Conservation (phyloP, 2,797 vertebrate species). For the Borostomias antarcticus region DNA sequence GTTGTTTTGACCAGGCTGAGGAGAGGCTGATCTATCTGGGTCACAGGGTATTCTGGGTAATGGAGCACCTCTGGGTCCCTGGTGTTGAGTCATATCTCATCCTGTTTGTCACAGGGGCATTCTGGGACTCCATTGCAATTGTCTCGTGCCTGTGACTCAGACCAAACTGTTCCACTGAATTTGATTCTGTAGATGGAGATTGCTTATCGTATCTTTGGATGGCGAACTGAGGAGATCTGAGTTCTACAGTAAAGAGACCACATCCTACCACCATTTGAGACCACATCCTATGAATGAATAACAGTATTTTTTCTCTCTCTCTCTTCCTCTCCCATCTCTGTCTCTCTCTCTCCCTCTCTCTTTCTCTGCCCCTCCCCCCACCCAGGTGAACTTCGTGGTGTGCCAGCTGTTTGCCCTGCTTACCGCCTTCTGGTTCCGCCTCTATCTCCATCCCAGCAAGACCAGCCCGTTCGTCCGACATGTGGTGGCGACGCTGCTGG, state of each 20-base stretch:
- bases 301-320: neutral
- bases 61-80: conserved; percentile 16
- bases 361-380: conserved; percentile 1
- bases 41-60: conserved; percentile 29
- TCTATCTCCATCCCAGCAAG: conserved; percentile 87
- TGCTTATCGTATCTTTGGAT: too few species aligned
- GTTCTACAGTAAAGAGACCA: too few species aligned
- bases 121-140: too few species aligned
- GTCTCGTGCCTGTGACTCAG: neutral
- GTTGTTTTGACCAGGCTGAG: conserved; percentile 16
- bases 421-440: conserved; percentile 86
- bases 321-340: neutral
- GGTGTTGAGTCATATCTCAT: neutral
- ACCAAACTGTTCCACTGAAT: too few species aligned
- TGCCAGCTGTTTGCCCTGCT: conserved; percentile 90
- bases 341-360: neutral
- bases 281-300: too few species aligned
- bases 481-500: conserved; percentile 86
- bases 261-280: too few species aligned
- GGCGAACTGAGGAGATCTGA: too few species aligned
- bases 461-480: conserved; percentile 86
- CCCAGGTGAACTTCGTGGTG: conserved; percentile 91
- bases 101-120: too few species aligned
- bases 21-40: conserved; percentile 30
- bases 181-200: too few species aligned